A percentile compares a stretch with the other conserved stretches of the same genome.
These are phyloP conservation scores for Acanthococcus lagerstroemiae DNA, from an alignment of 2,888 invertebrate genomes.

Conservation along the genomic window DNA sequence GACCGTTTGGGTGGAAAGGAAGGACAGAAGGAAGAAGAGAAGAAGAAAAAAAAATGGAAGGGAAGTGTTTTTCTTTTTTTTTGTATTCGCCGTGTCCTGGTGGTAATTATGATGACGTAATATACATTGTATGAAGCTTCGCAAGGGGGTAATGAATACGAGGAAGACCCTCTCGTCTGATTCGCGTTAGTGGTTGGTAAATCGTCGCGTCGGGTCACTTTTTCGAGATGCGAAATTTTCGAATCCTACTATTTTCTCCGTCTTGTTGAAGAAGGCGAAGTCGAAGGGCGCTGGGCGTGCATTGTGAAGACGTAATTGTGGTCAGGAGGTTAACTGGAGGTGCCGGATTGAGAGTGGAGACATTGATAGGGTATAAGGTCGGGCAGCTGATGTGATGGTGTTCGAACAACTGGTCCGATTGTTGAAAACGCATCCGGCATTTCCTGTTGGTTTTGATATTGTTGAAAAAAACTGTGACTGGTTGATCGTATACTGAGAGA, in stretches of 20 bases:
- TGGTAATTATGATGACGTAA: constrained; percentile 11
- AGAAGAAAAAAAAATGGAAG: not conserved
- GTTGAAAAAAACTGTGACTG: too few relatives aligned
- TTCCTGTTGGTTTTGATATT: too few relatives aligned
- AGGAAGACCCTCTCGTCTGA: not conserved
- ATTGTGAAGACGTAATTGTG: not conserved
- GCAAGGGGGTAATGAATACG: not conserved
- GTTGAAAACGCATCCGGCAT: too few relatives aligned
- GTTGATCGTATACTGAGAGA: too few relatives aligned
- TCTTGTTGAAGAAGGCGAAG: too few relatives aligned
- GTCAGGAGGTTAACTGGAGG: too few relatives aligned
- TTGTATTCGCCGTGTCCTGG: not conserved
- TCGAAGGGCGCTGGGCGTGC: not conserved
- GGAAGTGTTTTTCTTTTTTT: too few relatives aligned
- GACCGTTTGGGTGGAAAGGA: not conserved
- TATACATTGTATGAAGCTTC: constrained; percentile 3
- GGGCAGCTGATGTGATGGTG: too few relatives aligned
- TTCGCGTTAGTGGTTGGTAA: not conserved
- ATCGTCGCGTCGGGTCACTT: not conserved
- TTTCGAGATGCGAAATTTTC: not conserved
- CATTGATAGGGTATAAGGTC: too few relatives aligned
- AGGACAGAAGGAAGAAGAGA: not conserved
- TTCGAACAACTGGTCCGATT: too few relatives aligned
- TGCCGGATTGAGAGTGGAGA: too few relatives aligned
- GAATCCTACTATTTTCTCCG: not conserved